These are phyloP conservation scores for Urocitellus parryii DNA, from an alignment of 2,113 vertebrate genomes.

Conservation along the genomic window DNA sequence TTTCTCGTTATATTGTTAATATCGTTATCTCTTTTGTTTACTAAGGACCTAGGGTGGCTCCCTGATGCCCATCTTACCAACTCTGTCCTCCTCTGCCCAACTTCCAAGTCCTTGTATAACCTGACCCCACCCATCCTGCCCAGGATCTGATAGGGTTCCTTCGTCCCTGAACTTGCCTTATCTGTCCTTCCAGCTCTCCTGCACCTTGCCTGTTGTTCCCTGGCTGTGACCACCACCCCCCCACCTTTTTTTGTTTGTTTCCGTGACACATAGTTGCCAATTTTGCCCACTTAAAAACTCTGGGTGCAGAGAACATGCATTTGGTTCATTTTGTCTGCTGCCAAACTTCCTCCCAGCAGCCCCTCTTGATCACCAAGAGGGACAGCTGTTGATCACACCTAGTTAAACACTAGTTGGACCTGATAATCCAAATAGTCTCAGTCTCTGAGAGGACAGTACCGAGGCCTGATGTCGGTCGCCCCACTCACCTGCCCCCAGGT, in stretches of 20 bases:
- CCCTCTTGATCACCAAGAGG: not conserved
- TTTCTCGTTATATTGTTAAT: not conserved
- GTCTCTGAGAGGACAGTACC: not conserved
- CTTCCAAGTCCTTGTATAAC: not conserved
- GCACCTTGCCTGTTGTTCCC: not conserved
- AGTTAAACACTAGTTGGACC: not conserved
- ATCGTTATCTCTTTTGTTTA: not conserved
- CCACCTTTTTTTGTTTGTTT: not conserved
- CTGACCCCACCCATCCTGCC: not conserved
- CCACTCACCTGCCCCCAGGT: rapidly evolving
- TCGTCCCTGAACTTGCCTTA: not conserved
- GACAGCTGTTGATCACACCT: not conserved
- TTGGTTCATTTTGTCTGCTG: not conserved
- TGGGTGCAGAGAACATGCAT: not conserved
- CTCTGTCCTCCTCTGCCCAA: not conserved
- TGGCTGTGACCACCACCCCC: rapidly evolving
- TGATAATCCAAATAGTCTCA: not conserved
- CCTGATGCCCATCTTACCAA: not conserved
- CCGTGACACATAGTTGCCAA: too few relatives aligned
- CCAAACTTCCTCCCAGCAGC: not conserved
- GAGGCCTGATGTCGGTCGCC: too few relatives aligned
- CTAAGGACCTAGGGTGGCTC: not conserved
- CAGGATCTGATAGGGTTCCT: not conserved
- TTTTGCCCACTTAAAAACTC: not conserved
- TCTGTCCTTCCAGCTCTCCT: not conserved